phyloP scores from a whole-genome alignment of 1,140 invertebrate species.

The Adelges cooleyi region DNA sequence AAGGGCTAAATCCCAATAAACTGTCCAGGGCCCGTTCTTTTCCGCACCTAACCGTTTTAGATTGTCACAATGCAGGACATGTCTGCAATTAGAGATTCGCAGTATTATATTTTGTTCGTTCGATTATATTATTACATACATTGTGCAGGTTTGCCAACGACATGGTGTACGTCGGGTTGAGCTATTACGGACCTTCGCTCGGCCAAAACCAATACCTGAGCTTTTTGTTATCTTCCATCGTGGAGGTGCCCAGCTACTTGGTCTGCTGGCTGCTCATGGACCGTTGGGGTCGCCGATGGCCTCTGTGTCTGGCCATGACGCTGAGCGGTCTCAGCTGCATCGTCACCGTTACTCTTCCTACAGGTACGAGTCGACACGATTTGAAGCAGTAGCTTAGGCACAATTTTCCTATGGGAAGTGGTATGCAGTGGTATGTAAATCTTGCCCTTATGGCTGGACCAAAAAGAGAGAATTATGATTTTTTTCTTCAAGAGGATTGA shows the following conservation, averaged over 20 bases:
- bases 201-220: constrained; percentile 74
- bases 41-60: too few species aligned
- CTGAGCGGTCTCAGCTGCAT: constrained; percentile 67
- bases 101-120: neutral
- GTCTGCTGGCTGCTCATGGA: constrained; percentile 76
- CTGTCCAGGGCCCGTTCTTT: too few species aligned
- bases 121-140: neutral
- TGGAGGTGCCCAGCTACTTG: constrained; percentile 75
- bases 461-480: too few species aligned
- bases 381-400: too few species aligned
- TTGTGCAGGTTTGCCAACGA: constrained; percentile 50
- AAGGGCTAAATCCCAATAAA: too few species aligned
- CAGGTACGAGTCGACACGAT: constrained; percentile 48
- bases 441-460: too few species aligned
- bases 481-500: too few species aligned
- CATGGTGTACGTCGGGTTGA: constrained; percentile 75
- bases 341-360: constrained; percentile 63
- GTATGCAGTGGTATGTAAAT: too few species aligned
- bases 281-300: constrained; percentile 68
- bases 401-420: too few species aligned
- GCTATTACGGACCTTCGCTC: constrained; percentile 73
- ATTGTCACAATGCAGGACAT: too few species aligned
- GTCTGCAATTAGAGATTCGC: too few species aligned
- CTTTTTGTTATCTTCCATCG: constrained; percentile 68
- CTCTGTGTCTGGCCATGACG: constrained; percentile 69